phyloP scores from a whole-genome alignment of 2,888 invertebrate species.

The Microplitis manilae region DNA sequence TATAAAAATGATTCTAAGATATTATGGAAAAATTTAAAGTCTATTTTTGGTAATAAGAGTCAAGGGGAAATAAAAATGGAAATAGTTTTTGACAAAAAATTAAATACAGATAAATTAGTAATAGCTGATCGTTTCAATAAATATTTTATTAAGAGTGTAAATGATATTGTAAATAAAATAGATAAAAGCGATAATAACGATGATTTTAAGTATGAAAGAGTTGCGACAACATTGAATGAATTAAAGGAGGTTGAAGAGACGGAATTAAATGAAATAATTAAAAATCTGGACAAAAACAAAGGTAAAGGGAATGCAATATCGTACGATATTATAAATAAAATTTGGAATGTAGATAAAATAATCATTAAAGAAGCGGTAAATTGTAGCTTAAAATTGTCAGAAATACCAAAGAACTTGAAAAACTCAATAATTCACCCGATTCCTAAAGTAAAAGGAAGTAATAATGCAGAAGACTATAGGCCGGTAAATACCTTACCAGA shows the following conservation, averaged over 20 bases:
- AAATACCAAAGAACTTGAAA: conserved; percentile 37
- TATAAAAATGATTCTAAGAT: background rate
- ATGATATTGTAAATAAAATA: conserved; percentile 13
- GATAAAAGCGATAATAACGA: conserved; percentile 7
- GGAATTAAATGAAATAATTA: conserved; percentile 2
- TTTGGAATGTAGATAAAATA: background rate
- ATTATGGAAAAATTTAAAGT: background rate
- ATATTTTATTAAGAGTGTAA: background rate
- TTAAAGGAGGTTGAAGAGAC: background rate
- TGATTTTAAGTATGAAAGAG: background rate
- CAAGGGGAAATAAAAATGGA: background rate
- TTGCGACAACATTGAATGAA: background rate
- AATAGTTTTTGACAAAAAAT: background rate
- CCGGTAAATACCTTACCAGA: conserved; percentile 37
- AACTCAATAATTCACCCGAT: conserved; percentile 39
- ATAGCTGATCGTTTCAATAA: conserved; percentile 5
- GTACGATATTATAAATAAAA: conserved; percentile 8
- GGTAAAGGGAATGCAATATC: conserved; percentile 13
- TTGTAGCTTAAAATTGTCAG: conserved; percentile 19
- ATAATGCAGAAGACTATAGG: conserved; percentile 31
- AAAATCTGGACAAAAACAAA: conserved; percentile 7
- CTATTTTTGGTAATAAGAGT: background rate
- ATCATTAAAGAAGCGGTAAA: conserved; percentile 28
- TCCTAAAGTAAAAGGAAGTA: conserved; percentile 33
- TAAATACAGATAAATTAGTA: background rate